Percentiles rank a stretch among this genome's conserved stretches.
Conservation (phyloP, 2,888 invertebrate genomes). For the Caenorhabditis japonica region DNA sequence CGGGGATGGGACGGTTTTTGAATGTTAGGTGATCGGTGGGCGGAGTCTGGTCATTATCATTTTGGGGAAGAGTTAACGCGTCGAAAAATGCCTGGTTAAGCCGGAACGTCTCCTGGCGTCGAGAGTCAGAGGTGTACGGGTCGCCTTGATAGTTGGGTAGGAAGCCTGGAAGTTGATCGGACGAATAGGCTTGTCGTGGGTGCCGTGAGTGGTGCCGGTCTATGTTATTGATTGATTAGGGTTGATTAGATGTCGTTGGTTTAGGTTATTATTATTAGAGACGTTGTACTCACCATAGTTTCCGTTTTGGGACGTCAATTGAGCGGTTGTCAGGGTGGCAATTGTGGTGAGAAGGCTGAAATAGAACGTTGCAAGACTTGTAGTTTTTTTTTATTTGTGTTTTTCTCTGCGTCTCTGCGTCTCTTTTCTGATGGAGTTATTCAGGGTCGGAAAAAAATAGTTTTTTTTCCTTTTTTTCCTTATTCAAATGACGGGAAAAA, state of each 20-base stretch:
- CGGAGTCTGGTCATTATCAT: too few relatives aligned
- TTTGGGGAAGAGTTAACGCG: conserved; percentile 37
- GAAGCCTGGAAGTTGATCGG: conserved; percentile 45
- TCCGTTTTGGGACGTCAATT: conserved; percentile 41
- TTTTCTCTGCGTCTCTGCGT: too few relatives aligned
- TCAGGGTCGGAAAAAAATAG: too few relatives aligned
- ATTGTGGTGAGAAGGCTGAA: conserved; percentile 24
- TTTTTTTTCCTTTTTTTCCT: too few relatives aligned
- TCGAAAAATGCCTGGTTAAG: conserved; percentile 56
- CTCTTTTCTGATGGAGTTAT: too few relatives aligned
- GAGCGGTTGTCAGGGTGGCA: conserved; percentile 32
- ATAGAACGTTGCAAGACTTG: too few relatives aligned
- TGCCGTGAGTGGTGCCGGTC: conserved; percentile 8
- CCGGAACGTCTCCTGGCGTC: conserved; percentile 40
- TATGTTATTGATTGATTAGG: not conserved
- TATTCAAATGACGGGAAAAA: too few relatives aligned
- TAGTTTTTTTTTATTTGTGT: too few relatives aligned
- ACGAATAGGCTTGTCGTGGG: conserved; percentile 1
- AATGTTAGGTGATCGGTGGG: conserved; percentile 11
- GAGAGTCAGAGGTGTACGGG: conserved; percentile 23
- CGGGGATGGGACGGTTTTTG: conserved; percentile 35
- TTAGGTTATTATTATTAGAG: not conserved
- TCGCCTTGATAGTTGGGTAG: conserved; percentile 52
- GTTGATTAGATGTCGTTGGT: conserved; percentile 2
- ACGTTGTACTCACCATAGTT: conserved; percentile 45